Evolutionary conservation across 2,888 invertebrate species (phyloP).

Genomic region (Yponomeuta evonymella): DNA sequence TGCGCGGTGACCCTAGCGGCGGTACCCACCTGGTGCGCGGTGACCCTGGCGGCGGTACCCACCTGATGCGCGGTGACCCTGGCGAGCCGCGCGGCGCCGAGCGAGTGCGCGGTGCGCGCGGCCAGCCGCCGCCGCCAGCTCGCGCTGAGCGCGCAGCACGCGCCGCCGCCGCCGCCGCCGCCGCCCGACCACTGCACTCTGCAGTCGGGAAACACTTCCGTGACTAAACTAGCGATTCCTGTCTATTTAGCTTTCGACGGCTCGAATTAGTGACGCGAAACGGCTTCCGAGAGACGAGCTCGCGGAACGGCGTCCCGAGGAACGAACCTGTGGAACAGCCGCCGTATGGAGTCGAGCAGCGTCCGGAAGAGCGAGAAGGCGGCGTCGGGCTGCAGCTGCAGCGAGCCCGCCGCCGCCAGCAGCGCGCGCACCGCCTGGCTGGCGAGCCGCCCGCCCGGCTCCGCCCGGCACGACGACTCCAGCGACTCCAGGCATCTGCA

Average conservation of each 20-base stretch:
- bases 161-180: conserved; percentile 42
- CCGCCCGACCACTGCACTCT: conserved; percentile 50
- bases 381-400: conserved; percentile 73
- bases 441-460: conserved; percentile 55
- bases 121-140: conserved; percentile 85
- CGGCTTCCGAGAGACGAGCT: neutral
- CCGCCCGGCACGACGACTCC: conserved; percentile 47
- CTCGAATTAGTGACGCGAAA: neutral
- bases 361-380: conserved; percentile 49
- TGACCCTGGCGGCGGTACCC: neutral
- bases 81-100: conserved; percentile 82
- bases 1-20: too few relatives aligned
- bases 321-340: conserved; percentile 48
- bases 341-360: conserved; percentile 48
- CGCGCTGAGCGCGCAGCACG: conserved; percentile 57
- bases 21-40: too few relatives aligned
- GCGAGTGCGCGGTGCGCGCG: conserved; percentile 80
- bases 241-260: too few relatives aligned
- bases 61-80: conserved; percentile 80
- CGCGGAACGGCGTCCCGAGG: neutral
- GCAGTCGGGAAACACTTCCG: neutral
- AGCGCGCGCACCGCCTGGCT: conserved; percentile 83
- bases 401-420: conserved; percentile 83
- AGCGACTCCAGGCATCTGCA: conserved; percentile 60
- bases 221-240: too few relatives aligned